Percentiles rank a stretch among this genome's conserved stretches.
phyloP scores from a whole-genome alignment of 2,888 invertebrate species.

The Leucoma salicis region DNA sequence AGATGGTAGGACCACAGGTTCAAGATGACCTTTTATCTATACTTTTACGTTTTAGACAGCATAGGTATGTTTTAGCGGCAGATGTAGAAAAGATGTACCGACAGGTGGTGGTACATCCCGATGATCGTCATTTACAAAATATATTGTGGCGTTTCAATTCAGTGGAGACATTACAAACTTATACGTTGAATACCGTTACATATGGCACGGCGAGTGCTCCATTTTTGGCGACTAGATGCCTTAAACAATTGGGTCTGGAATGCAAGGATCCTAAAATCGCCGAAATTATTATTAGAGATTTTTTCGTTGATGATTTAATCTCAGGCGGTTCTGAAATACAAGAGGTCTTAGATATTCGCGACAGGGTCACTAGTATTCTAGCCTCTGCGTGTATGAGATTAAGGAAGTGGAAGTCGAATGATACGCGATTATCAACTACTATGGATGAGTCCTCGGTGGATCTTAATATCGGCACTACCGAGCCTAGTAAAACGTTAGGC shows the following conservation, averaged over 20 bases:
- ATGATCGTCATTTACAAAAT: neutral
- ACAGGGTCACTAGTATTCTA: neutral
- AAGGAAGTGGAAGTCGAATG: too few species aligned
- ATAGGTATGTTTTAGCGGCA: too few species aligned
- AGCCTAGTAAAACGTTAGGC: neutral
- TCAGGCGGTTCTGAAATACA: too few species aligned
- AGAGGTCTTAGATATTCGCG: neutral
- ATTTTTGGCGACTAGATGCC: constrained; percentile 27
- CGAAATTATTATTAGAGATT: neutral
- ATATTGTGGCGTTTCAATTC: constrained; percentile 28
- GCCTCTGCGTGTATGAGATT: neutral
- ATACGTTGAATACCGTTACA: constrained; percentile 28
- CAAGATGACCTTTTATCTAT: too few species aligned
- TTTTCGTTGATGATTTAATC: neutral
- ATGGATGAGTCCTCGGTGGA: neutral
- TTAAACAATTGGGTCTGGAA: constrained; percentile 26
- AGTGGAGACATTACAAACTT: constrained; percentile 10
- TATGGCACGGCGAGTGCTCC: constrained; percentile 34
- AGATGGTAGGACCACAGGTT: constrained; percentile 4
- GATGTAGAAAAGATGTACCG: too few species aligned
- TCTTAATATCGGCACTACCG: neutral
- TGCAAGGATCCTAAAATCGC: constrained; percentile 9
- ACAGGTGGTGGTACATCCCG: too few species aligned
- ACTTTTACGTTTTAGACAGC: too few species aligned
- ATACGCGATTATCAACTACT: too few species aligned